A percentile compares a stretch with the other conserved stretches of the same genome.
Conservation (phyloP, 2,888 invertebrate species). For the Pyrrhia umbra region DNA sequence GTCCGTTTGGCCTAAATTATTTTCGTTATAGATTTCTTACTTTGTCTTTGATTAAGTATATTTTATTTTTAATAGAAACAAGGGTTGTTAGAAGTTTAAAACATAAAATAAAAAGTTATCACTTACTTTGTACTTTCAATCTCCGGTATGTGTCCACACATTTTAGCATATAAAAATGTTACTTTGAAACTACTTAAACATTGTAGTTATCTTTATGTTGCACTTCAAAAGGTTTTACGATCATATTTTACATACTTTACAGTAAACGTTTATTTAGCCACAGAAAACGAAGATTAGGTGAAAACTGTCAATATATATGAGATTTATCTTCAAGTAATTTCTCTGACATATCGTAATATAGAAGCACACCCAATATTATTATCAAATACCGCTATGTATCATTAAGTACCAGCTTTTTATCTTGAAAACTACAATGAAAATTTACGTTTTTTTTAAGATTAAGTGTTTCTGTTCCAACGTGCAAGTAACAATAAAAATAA, state of each 20-base stretch:
- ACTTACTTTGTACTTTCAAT: constrained; percentile 14
- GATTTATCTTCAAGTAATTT: too few species aligned
- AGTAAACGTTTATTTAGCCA: background rate
- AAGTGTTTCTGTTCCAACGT: too few species aligned
- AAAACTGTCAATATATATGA: too few species aligned
- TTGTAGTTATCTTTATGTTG: constrained; percentile 15
- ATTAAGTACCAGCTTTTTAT: too few species aligned
- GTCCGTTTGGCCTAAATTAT: constrained; percentile 16
- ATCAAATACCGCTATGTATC: too few species aligned
- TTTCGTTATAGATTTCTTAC: constrained; percentile 7
- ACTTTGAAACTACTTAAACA: constrained; percentile 15
- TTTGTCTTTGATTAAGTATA: background rate
- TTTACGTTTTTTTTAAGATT: too few species aligned
- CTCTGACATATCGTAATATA: too few species aligned
- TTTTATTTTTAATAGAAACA: background rate
- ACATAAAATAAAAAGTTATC: background rate
- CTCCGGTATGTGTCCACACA: background rate
- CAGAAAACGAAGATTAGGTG: too few species aligned
- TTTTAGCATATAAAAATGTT: constrained; percentile 6
- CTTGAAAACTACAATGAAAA: too few species aligned
- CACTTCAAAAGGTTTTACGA: constrained; percentile 43
- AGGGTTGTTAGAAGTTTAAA: background rate
- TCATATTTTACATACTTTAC: constrained; percentile 24
- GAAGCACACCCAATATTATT: too few species aligned
- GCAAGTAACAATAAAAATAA: too few species aligned